Evolutionary conservation across 2,113 vertebrate species (phyloP).

Genomic region (Dicentrarchus labrax): DNA sequence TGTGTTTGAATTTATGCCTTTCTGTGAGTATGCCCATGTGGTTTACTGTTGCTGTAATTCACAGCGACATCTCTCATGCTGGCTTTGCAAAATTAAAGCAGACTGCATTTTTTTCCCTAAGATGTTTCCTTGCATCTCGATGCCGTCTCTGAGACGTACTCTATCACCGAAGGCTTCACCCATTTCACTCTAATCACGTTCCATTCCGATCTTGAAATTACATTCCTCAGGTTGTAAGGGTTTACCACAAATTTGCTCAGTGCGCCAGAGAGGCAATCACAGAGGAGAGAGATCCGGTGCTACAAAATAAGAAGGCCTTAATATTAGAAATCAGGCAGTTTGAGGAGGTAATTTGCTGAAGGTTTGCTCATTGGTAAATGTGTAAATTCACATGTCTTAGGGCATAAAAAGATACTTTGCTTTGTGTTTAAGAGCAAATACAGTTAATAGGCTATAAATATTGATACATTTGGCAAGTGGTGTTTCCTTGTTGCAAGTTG

Average conservation of each 20-base stretch:
- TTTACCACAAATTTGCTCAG: slow-evolving; percentile 58
- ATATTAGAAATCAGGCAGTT: slow-evolving; percentile 55
- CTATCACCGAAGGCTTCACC: slow-evolving; percentile 45
- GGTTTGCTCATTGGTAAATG: slow-evolving; percentile 49
- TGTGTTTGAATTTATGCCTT: slow-evolving; percentile 48
- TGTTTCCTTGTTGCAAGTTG: not conserved
- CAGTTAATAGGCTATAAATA: not conserved
- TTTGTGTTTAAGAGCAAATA: slow-evolving; percentile 35
- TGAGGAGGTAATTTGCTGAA: slow-evolving; percentile 53
- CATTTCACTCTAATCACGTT: slow-evolving; percentile 62
- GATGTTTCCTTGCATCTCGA: slow-evolving; percentile 39
- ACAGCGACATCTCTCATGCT: slow-evolving; percentile 58
- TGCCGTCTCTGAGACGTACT: slow-evolving; percentile 29
- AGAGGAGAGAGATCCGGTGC: slow-evolving; percentile 17
- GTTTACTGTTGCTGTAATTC: slow-evolving; percentile 71
- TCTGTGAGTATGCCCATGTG: slow-evolving; percentile 32
- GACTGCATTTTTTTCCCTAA: slow-evolving; percentile 55
- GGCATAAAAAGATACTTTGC: slow-evolving; percentile 4
- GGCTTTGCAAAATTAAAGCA: slow-evolving; percentile 74
- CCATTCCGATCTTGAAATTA: slow-evolving; percentile 53
- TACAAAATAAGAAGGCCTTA: slow-evolving; percentile 42
- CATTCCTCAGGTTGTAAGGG: slow-evolving; percentile 62
- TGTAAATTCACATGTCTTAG: slow-evolving; percentile 33
- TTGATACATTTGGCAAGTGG: not conserved
- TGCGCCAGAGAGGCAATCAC: slow-evolving; percentile 59